Conservation (phyloP, 2,113 vertebrate genomes). For the Ploceus nigricollis region DNA sequence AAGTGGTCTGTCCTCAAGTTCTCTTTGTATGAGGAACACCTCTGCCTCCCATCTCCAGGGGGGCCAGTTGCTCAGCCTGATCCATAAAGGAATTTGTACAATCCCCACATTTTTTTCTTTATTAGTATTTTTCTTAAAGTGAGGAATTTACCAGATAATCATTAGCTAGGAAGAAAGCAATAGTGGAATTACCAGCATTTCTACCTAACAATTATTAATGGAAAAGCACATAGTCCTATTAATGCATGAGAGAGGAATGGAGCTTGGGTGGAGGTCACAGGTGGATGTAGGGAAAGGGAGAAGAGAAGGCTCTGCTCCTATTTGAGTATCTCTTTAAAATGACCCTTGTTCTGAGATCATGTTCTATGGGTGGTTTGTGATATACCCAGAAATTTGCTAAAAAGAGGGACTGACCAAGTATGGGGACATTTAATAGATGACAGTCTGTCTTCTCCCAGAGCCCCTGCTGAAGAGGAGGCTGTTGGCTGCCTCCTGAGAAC, state of each 20-base stretch:
- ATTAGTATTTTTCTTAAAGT: neutral
- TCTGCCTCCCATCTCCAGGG: neutral
- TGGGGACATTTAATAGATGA: slow-evolving; percentile 23
- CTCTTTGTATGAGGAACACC: neutral
- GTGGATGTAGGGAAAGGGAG: neutral
- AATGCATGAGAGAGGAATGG: neutral
- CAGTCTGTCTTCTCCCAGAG: neutral
- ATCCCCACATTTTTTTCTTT: neutral
- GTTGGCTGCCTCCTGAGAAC: slow-evolving; percentile 11
- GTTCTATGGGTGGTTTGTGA: neutral
- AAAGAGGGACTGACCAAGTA: neutral
- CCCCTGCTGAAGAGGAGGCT: neutral
- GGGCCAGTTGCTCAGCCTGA: neutral
- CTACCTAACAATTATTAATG: neutral
- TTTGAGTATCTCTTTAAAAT: neutral
- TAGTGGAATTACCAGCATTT: neutral
- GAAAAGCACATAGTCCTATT: neutral
- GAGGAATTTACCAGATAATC: neutral
- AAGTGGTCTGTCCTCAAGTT: neutral
- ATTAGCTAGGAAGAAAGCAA: neutral
- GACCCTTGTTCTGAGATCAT: neutral
- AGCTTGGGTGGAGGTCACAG: neutral
- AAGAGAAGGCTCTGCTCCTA: neutral
- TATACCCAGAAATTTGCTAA: neutral
- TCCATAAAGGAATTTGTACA: neutral